These are phyloP conservation scores for Mesorhabditis spiculigera DNA, from an alignment of 2,888 invertebrate species.

Conservation along the genomic window DNA sequence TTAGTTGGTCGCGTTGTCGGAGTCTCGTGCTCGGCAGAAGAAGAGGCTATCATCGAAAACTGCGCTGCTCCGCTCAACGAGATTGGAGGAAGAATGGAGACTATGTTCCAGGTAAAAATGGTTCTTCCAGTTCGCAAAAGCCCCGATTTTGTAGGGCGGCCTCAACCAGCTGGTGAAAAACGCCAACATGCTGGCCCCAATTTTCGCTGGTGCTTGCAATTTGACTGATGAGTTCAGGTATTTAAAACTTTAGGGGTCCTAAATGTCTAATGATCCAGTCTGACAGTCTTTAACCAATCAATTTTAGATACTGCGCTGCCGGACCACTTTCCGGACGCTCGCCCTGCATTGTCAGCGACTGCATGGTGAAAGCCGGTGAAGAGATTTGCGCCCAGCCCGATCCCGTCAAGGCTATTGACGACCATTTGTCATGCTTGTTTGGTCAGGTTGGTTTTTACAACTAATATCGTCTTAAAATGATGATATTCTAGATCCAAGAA, in stretches of 20 bases:
- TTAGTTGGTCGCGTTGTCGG: slow-evolving; percentile 40
- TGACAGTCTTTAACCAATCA: neutral
- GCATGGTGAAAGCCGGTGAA: slow-evolving; percentile 49
- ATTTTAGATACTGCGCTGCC: slow-evolving; percentile 21
- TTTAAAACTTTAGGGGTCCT: slow-evolving; percentile 17
- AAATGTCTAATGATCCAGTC: neutral
- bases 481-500: slow-evolving; percentile 35
- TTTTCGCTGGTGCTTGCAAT: slow-evolving; percentile 54
- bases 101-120: slow-evolving; percentile 30
- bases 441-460: slow-evolving; percentile 20
- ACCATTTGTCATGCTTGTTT: slow-evolving; percentile 50
- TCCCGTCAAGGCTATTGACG: slow-evolving; percentile 51
- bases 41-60: slow-evolving; percentile 50
- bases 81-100: slow-evolving; percentile 39
- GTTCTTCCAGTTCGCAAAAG: slow-evolving; percentile 16
- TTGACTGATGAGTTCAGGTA: slow-evolving; percentile 39
- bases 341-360: slow-evolving; percentile 48
- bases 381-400: slow-evolving; percentile 49
- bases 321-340: slow-evolving; percentile 30
- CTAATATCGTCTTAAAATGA: neutral
- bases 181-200: slow-evolving; percentile 50
- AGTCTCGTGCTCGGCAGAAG: slow-evolving; percentile 47
- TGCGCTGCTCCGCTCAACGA: slow-evolving; percentile 54
- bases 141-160: slow-evolving; percentile 37
- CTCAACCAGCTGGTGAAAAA: slow-evolving; percentile 50